phyloP scores from a whole-genome alignment of 2,113 vertebrate species.

The Heterotis niloticus region DNA sequence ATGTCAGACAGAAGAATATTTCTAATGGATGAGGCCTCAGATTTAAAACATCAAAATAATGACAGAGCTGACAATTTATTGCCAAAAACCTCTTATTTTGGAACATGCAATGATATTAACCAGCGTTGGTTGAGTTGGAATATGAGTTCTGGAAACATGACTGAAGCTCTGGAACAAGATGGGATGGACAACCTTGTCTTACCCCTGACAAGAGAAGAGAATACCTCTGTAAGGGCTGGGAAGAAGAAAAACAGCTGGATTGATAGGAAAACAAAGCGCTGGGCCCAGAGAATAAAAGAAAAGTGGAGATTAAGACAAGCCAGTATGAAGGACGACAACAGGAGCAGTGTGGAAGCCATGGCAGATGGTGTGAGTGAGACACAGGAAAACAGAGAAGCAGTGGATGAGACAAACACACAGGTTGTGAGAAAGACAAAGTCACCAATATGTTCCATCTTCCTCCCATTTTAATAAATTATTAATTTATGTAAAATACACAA shows the following conservation, averaged over 20 bases:
- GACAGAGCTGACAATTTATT: background rate
- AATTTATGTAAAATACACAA: background rate
- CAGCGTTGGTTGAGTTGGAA: background rate
- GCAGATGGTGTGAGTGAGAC: background rate
- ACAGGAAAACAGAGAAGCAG: constrained; percentile 26
- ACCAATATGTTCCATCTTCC: background rate
- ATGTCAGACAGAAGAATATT: background rate
- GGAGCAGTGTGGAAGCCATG: background rate
- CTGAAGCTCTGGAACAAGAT: background rate
- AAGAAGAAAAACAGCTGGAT: constrained; percentile 38
- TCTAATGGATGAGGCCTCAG: background rate
- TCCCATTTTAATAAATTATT: background rate
- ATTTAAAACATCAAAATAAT: background rate
- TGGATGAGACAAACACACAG: constrained; percentile 17
- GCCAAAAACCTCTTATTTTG: background rate
- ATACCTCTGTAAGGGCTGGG: constrained; percentile 14
- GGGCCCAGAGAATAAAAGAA: constrained; percentile 63
- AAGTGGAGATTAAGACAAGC: constrained; percentile 53
- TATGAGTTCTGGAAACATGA: background rate
- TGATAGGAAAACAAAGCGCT: constrained; percentile 52
- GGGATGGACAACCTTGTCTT: background rate
- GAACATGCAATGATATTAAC: background rate
- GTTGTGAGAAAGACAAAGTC: constrained; percentile 30
- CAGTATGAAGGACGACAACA: constrained; percentile 39
- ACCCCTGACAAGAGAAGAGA: background rate